These are phyloP conservation scores for Chaetoderma sp. DNA, from an alignment of 2,888 invertebrate genomes.

Conservation along the genomic window DNA sequence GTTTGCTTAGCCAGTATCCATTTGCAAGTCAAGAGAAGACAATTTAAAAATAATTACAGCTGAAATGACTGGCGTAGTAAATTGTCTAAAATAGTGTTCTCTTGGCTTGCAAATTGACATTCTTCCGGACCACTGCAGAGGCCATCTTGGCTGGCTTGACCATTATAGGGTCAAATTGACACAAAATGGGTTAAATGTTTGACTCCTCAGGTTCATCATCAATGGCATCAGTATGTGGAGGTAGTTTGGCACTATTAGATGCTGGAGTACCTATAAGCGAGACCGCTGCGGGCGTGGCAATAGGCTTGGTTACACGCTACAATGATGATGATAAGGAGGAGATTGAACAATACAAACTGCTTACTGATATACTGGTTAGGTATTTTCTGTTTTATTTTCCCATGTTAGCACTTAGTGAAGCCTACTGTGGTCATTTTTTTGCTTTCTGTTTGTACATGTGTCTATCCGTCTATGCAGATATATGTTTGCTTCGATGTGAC, in stretches of 20 bases:
- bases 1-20: too few species aligned
- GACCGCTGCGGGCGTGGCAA: constrained; percentile 92
- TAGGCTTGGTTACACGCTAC: constrained; percentile 84
- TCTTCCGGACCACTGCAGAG: too few species aligned
- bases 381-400: background rate
- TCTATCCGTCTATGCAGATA: background rate
- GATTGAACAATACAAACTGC: constrained; percentile 81
- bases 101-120: too few species aligned
- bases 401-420: background rate
- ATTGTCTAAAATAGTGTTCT: too few species aligned
- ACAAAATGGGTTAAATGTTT: too few species aligned
- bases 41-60: too few species aligned
- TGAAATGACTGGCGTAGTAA: too few species aligned
- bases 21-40: too few species aligned
- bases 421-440: background rate
- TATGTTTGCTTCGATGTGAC: background rate
- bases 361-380: constrained; percentile 90
- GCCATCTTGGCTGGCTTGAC: too few species aligned
- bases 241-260: constrained; percentile 94
- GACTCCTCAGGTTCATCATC: constrained; percentile 90
- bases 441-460: background rate
- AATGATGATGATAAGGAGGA: constrained; percentile 48
- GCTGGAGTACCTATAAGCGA: constrained; percentile 88
- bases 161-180: too few species aligned
- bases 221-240: constrained; percentile 98